These are phyloP conservation scores for Corvus moneduloides DNA, from an alignment of 2,113 vertebrate genomes.

Conservation along the genomic window DNA sequence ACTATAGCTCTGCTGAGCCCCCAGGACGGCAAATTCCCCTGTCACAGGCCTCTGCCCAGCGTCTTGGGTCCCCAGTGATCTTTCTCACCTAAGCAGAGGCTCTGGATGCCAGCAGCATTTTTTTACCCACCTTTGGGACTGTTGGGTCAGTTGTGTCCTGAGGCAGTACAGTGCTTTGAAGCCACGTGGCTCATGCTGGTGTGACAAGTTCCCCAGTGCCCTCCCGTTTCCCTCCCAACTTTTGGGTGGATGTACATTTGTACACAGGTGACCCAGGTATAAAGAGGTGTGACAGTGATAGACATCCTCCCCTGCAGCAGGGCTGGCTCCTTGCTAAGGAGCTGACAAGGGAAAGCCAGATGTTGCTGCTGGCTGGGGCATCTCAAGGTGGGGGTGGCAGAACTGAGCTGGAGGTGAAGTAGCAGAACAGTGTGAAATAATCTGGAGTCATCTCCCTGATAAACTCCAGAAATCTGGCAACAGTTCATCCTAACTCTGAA, in stretches of 20 bases:
- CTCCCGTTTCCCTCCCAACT: not conserved
- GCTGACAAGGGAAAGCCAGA: conserved; percentile 17
- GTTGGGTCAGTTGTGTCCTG: not conserved
- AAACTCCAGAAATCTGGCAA: not conserved
- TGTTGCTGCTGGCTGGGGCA: not conserved
- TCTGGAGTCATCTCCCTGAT: not conserved
- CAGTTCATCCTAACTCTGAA: not conserved
- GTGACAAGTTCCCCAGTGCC: not conserved
- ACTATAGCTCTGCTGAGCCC: not conserved
- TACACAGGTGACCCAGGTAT: not conserved
- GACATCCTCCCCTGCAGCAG: conserved; percentile 17
- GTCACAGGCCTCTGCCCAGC: not conserved
- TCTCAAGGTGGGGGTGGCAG: not conserved
- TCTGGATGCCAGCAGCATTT: not conserved
- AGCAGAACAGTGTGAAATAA: not conserved
- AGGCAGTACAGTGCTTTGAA: not conserved
- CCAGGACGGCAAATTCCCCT: fast-evolving
- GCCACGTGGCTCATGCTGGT: fast-evolving
- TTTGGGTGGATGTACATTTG: not conserved
- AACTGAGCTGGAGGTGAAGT: not conserved
- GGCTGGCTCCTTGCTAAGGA: conserved; percentile 30
- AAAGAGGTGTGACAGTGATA: conserved; percentile 18
- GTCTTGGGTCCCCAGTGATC: not conserved
- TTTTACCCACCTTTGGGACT: not conserved
- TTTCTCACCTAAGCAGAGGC: not conserved